phyloP scores from a whole-genome alignment of 2,113 vertebrate genomes.

The Smithornis capensis region DNA sequence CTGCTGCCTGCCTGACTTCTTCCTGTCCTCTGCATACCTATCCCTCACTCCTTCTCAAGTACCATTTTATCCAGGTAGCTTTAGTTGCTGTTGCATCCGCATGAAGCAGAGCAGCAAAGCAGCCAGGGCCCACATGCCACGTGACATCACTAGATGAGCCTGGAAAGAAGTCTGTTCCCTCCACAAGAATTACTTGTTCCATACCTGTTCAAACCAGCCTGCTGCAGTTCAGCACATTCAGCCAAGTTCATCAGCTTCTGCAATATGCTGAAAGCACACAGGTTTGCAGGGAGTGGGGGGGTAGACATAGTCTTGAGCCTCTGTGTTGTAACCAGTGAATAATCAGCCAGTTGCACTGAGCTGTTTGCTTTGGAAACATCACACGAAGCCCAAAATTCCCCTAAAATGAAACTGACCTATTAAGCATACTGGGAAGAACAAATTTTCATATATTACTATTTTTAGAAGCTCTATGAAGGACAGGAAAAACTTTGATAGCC shows the following conservation, averaged over 20 bases:
- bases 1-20: not conserved
- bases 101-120: not conserved
- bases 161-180: not conserved
- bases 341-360: not conserved
- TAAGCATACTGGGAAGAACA: not conserved
- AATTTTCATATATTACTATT: not conserved
- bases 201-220: not conserved
- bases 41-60: not conserved
- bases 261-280: not conserved
- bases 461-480: not conserved
- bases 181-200: not conserved
- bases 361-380: not conserved
- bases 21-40: not conserved
- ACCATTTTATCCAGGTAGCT: not conserved
- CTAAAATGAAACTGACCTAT: not conserved
- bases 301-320: not conserved
- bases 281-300: not conserved
- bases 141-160: not conserved
- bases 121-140: not conserved
- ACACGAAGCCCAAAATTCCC: not conserved
- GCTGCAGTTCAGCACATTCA: not conserved
- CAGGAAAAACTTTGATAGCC: not conserved
- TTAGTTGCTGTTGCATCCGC: not conserved
- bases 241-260: not conserved
- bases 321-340: not conserved